Evolutionary conservation across 2,113 vertebrate species (phyloP), one percentile per base, ranked within the genome.

Genomic region (Mastomys coucha): DNA sequence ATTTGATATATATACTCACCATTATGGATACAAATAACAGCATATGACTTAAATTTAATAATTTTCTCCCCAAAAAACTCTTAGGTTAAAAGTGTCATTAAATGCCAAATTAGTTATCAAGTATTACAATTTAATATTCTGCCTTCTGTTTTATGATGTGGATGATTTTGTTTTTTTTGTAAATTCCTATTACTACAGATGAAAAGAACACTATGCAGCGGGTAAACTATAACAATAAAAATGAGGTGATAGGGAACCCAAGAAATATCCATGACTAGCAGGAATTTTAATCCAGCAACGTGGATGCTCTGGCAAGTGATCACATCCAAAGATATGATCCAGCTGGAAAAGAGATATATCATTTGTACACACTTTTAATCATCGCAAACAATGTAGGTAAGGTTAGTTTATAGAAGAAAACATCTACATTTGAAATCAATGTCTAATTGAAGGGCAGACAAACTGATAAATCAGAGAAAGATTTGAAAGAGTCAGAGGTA

Each of bases 121-220:
- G 12, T 24, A 0, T 49, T 19, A 90, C 69, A 88, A 91, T 4
- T 7, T 56, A 69, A 69, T 53, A 73, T 7, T 42, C 7, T 24
- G 80, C 3, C 36, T 82, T 60, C 24, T 26, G 31, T 2, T 87
- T 93, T 39, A 53, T 60, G 28, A 70, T 45, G 20, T 42, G 20
- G 1, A 1, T 45, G 28, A 95, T 24, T 67, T 76, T 0, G 10
- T n/a, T 45, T 60, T 2, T 28, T 88, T 94, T 16, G 26, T 36
- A 80, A 77, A 88, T 51, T 91, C 14, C 5, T 92, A 33, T 89
- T 93, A 75, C 69, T 82, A 5, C 22, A 45, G 91, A 96, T 67
- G 8, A 31, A 89, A 53, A 91, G 49, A 33, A 5, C 28, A 4
- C 39, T 36, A 1, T 39, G 67, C n/a, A 86, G 4, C 39, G 58